A percentile compares a stretch with the other conserved stretches of the same genome.
phyloP scores from a whole-genome alignment of 2,797 vertebrate species.

The Acipenser ruthenus region DNA sequence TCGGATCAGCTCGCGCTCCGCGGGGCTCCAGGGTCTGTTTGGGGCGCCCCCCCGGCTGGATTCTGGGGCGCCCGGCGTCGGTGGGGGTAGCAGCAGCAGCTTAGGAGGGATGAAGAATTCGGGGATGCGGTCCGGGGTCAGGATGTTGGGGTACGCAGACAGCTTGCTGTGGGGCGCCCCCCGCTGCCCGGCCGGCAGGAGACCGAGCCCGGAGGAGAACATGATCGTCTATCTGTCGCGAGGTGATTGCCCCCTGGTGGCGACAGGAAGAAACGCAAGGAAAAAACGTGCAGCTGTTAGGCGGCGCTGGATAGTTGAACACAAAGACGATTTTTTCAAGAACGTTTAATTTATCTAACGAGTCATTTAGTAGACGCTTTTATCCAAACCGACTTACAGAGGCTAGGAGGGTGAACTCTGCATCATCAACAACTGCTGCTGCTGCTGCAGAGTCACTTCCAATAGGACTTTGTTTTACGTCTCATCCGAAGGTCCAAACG shows the following conservation, averaged over 20 bases:
- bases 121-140: slow-evolving; percentile 49
- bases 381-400: no score
- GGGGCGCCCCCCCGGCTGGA: neutral
- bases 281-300: neutral
- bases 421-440: no score
- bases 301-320: neutral
- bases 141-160: slow-evolving; percentile 38
- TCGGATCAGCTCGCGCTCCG: neutral
- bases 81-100: slow-evolving; percentile 11
- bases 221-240: neutral
- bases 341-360: no score
- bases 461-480: no score
- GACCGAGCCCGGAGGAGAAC: slow-evolving; percentile 27
- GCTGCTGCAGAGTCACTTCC: no score
- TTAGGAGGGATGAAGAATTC: slow-evolving; percentile 48
- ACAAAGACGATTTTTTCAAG: no score
- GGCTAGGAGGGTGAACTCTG: no score
- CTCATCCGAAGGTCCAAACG: no score
- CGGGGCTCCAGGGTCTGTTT: neutral
- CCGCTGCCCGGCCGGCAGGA: neutral
- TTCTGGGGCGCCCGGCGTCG: neutral
- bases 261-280: neutral
- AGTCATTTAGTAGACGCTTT: no score
- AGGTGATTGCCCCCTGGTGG: neutral
- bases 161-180: neutral